Evolutionary conservation across 2,797 vertebrate genomes (phyloP).

Genomic region (Gouania willdenowi): DNA sequence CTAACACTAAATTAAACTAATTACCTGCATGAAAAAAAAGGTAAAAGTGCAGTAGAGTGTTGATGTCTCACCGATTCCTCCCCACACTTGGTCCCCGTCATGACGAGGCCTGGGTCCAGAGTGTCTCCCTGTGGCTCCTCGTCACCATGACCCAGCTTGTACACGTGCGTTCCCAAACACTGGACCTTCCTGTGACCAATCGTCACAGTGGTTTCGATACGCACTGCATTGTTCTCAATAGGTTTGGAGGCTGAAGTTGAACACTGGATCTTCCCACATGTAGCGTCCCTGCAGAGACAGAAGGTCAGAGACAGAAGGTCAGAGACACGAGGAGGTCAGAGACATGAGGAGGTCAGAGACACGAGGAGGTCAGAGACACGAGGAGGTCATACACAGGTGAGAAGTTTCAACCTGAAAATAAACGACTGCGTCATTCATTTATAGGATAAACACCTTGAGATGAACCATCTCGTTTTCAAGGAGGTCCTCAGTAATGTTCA

Average conservation of each 20-base stretch:
- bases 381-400: too few relatives aligned
- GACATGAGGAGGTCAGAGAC: too few relatives aligned
- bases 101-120: conserved; percentile 92
- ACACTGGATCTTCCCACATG: conserved; percentile 98
- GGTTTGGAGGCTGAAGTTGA: conserved; percentile 81
- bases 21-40: too few relatives aligned
- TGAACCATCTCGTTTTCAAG: too few relatives aligned
- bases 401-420: too few relatives aligned
- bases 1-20: too few relatives aligned
- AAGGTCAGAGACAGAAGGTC: background rate
- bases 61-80: conserved; percentile 79
- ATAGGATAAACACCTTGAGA: too few relatives aligned
- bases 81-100: conserved; percentile 94
- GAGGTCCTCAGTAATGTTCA: too few relatives aligned
- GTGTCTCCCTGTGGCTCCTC: conserved; percentile 79
- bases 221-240: conserved; percentile 83
- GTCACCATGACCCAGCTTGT: conserved; percentile 73
- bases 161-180: conserved; percentile 91
- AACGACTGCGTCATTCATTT: too few relatives aligned
- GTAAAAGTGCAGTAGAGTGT: too few relatives aligned
- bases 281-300: conserved; percentile 78
- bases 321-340: too few relatives aligned
- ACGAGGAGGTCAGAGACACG: too few relatives aligned
- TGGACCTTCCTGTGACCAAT: conserved; percentile 58
- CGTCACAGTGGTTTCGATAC: conserved; percentile 86